Evolutionary conservation across 2,113 vertebrate species (phyloP), one percentile per base, ranked within the genome.

Genomic region (Xenopus borealis): DNA sequence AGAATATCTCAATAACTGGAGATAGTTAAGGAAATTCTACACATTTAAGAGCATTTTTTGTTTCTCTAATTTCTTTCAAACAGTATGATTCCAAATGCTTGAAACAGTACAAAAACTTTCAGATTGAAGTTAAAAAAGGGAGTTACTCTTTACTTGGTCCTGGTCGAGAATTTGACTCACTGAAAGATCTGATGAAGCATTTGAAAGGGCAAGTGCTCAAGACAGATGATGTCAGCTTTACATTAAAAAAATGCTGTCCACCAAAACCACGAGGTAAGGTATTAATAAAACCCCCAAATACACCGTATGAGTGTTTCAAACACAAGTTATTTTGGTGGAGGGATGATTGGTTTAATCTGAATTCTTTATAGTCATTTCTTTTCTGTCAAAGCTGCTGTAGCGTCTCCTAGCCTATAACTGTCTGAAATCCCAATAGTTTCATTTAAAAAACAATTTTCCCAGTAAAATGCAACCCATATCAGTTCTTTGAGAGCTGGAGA

Each of bases 21-120:
- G n/a, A n/a, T n/a, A n/a, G n/a, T n/a, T n/a, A n/a, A 33, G 30
- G 7, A 33, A 33, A 33, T 50, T 50, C 13, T 50, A 50, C 46
- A 50, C 46, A 10, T 50, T 50, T 50, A 14, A 12, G 13, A 50
- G 46, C 46, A 50, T 12, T 12, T 50, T 50, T 50, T 50, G 47
- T 50, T 50, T 13, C 23, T 27, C 23, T 27, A 27, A 27, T 27
- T 27, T 27, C 11, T 27, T 46, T 27, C 66, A 8, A 14, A 14
- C 18, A 17, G 3, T 83, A 87, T 80, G 79, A 78, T 33, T 53
- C 79, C 47, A 89, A 85, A 52, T 72, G 66, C 75, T 85, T 88
- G 16, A 86, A 89, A 3, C 94, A 95, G 79, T 96, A 96, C 80
- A 99, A 99, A 88, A 98, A 98, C 89, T 99, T 99, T 86, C 96